phyloP scores from a whole-genome alignment of 2,113 vertebrate species.

The Cephalopterus ornatus region DNA sequence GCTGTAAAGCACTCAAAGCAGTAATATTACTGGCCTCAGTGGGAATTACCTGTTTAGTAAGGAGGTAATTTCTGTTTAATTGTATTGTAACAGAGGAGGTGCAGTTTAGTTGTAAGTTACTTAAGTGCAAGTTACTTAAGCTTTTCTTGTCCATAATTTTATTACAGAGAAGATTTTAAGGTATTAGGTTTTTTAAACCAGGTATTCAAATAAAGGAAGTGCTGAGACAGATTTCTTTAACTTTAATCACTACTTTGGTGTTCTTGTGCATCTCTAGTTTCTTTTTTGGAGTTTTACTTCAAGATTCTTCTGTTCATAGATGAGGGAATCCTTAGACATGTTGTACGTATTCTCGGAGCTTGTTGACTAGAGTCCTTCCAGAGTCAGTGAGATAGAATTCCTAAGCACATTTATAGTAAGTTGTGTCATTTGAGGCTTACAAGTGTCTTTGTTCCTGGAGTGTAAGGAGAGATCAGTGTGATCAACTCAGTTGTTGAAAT shows the following conservation, averaged over 20 bases:
- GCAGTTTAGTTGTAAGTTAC: not conserved
- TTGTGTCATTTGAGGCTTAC: not conserved
- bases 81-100: not conserved
- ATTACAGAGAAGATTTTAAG: not conserved
- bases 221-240: not conserved
- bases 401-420: not conserved
- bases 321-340: not conserved
- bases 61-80: not conserved
- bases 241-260: not conserved
- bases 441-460: not conserved
- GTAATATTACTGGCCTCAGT: not conserved
- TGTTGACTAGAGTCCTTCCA: not conserved
- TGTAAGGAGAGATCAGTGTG: not conserved
- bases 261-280: not conserved
- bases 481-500: not conserved
- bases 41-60: not conserved
- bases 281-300: not conserved
- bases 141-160: not conserved
- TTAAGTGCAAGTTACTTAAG: not conserved
- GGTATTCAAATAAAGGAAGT: not conserved
- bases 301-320: not conserved
- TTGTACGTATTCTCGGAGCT: not conserved
- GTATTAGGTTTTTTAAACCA: not conserved
- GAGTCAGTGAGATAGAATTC: not conserved
- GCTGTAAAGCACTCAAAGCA: not conserved